Base-by-base conservation (phyloP, 2,888 invertebrate species). In the Antitype chi region DNA sequence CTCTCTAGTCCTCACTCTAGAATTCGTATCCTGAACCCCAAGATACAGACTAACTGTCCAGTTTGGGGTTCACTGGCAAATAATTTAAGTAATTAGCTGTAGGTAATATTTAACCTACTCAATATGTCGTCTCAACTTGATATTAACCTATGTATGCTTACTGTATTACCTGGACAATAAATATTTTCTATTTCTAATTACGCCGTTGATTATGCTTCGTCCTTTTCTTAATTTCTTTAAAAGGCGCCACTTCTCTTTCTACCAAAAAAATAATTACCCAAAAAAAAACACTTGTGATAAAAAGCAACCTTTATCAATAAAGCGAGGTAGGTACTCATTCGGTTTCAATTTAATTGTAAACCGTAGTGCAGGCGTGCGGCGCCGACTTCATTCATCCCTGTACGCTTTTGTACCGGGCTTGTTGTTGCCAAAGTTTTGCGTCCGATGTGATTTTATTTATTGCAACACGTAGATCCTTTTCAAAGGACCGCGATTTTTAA, bases 261-360 rank as follows among this genome's bases (percentile, higher is more conserved):
- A 53, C 20, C 17, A 20, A 32, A 62, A 32, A 13, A 11, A 62
- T 23, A 11, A 6, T 23, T 3, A 62, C 13, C 13, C 23, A 6
- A 66, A 63, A 38, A 38, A 63, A 63, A n/a, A 2, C 11, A 8
- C 15, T 32, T n/a, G 23, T 11, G 3, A 11, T 3, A 43, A 15
- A 66, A 66, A 25, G n/a, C 0, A 68, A 9, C 11, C 17, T 59
- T 4, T n/a, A 60, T 70, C 62, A 81, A 77, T 80, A 71, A 79
- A 75, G 55, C 28, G 60, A 71, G 28, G 49, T 68, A 71, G 28
- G 49, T 68, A 75, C 66, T 71, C 78, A 75, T 77, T 83, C 76
- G 9, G 78, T 75, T 69, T 75, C 76, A 78, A 87, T 89, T 89
- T 89, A 87, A 86, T 89, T 87, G 82, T 86, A 88, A 86, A 85